phyloP scores from a whole-genome alignment of 2,888 invertebrate species.

The Antitype chi region DNA sequence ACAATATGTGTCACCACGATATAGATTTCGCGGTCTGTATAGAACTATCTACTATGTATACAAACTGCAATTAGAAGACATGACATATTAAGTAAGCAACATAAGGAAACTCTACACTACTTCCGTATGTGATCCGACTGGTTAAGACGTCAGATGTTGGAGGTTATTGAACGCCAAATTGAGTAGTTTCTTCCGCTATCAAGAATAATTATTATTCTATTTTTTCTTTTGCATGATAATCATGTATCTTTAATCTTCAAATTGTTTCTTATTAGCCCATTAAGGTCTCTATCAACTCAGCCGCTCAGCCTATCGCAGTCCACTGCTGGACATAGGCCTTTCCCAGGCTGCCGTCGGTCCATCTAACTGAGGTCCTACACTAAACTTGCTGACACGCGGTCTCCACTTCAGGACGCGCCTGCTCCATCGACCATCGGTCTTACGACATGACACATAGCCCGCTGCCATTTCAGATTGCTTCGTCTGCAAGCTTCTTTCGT shows the following conservation, averaged over 20 bases:
- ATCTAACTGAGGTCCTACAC: neutral
- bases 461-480: no score
- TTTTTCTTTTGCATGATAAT: neutral
- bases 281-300: neutral
- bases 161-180: constrained; percentile 54
- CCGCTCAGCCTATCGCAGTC: neutral
- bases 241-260: neutral
- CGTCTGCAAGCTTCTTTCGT: no score
- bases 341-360: neutral
- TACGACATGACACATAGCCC: neutral
- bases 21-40: neutral
- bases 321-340: no score
- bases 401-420: neutral
- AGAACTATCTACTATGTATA: neutral
- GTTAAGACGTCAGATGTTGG: constrained; percentile 12
- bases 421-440: neutral
- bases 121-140: constrained; percentile 43
- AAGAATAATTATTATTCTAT: constrained; percentile 16
- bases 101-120: constrained; percentile 45
- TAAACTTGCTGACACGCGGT: no score
- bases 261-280: neutral
- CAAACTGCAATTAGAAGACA: constrained; percentile 12
- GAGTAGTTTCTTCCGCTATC: constrained; percentile 39
- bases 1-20: neutral
- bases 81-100: neutral